phyloP scores from a whole-genome alignment of 2,113 vertebrate genomes.

The Microcebus ravelobensis region DNA sequence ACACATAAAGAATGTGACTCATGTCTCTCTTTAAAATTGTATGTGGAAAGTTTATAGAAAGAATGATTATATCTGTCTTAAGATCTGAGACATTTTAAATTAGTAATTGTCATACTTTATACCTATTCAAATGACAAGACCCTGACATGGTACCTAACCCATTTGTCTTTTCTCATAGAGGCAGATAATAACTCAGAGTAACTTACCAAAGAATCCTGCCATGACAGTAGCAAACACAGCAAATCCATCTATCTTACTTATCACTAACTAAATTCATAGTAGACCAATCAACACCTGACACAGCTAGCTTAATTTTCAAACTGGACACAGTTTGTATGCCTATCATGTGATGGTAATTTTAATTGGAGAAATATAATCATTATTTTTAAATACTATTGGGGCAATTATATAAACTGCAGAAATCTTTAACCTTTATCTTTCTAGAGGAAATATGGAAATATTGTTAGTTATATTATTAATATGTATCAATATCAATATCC shows the following conservation, averaged over 20 bases:
- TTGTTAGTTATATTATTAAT: neutral
- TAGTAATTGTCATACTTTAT: constrained; percentile 49
- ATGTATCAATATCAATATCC: neutral
- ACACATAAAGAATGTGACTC: constrained; percentile 51
- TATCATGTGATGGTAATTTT: neutral
- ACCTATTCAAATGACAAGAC: constrained; percentile 38
- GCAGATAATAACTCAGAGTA: constrained; percentile 24
- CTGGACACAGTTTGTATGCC: neutral
- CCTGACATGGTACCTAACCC: neutral
- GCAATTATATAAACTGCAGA: neutral
- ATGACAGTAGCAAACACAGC: neutral
- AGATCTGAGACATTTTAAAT: constrained; percentile 54
- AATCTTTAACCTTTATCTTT: neutral
- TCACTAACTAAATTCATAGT: neutral
- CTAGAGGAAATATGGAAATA: neutral
- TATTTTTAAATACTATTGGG: neutral
- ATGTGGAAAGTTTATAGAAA: constrained; percentile 25
- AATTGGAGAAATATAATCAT: neutral
- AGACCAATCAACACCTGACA: neutral
- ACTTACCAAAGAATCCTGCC: constrained; percentile 13
- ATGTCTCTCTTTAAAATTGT: constrained; percentile 53
- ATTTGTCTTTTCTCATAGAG: constrained; percentile 25
- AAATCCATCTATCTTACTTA: neutral
- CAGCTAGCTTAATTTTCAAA: neutral
- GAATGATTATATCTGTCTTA: constrained; percentile 21